phyloP scores from a whole-genome alignment of 1,140 invertebrate genomes.

The Helicoverpa zea region DNA sequence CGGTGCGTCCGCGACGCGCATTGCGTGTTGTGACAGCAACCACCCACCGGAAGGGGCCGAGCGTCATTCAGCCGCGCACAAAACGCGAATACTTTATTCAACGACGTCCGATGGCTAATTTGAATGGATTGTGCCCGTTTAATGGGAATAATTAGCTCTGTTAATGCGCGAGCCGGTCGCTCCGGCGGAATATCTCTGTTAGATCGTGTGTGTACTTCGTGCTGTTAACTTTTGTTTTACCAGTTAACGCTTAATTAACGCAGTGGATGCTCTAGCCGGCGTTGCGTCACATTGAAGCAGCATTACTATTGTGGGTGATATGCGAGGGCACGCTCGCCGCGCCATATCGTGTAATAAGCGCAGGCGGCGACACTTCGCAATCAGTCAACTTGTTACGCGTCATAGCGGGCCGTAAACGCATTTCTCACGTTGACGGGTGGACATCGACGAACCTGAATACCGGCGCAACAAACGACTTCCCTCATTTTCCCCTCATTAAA shows the following conservation, averaged over 20 bases:
- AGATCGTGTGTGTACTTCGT: constrained; percentile 58
- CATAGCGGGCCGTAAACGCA: constrained; percentile 59
- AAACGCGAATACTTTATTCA: constrained; percentile 85
- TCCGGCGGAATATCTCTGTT: constrained; percentile 65
- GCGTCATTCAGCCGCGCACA: constrained; percentile 84
- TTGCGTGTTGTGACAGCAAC: constrained; percentile 85
- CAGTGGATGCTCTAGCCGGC: constrained; percentile 45
- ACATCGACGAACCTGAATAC: constrained; percentile 66
- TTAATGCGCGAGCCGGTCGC: constrained; percentile 59
- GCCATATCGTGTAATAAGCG: constrained; percentile 52
- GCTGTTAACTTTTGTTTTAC: constrained; percentile 68
- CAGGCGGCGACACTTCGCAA: constrained; percentile 57
- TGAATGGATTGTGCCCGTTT: constrained; percentile 83
- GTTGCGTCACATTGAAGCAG: constrained; percentile 58
- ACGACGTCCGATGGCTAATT: constrained; percentile 83
- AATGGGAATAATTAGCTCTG: constrained; percentile 84
- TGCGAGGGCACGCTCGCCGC: constrained; percentile 47
- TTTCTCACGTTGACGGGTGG: constrained; percentile 55
- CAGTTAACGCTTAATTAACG: constrained; percentile 71
- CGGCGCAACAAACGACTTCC: constrained; percentile 60
- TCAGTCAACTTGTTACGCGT: constrained; percentile 60
- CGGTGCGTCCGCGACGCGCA: constrained; percentile 83
- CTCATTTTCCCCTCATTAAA: constrained; percentile 68
- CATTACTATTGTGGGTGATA: constrained; percentile 54
- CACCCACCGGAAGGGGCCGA: constrained; percentile 85